A percentile compares a stretch with the other conserved stretches of the same genome.
Evolutionary conservation across 2,888 invertebrate genomes (phyloP).

Genomic region (Cryptocephalus primarius): DNA sequence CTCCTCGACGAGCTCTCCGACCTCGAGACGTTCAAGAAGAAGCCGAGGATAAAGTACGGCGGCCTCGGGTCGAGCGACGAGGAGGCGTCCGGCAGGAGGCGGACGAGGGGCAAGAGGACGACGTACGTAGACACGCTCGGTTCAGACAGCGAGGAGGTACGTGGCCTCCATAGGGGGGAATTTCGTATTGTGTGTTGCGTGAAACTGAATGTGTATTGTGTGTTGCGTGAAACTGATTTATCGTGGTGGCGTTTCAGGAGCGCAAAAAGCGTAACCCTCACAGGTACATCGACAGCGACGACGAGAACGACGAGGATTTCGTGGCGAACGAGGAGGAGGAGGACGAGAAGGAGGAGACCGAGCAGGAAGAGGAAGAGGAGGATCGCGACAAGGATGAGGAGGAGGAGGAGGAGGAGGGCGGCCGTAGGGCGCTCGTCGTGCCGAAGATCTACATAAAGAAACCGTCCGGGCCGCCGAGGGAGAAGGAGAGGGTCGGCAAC

Average conservation of each 20-base stretch:
- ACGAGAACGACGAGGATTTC: constrained; percentile 42
- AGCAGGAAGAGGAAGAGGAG: constrained; percentile 14
- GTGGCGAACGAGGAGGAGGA: constrained; percentile 38
- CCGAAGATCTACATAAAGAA: constrained; percentile 23
- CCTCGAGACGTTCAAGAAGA: constrained; percentile 23
- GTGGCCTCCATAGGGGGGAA: too few relatives aligned
- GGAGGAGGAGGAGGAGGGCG: constrained; percentile 13
- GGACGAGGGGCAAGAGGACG: constrained; percentile 63
- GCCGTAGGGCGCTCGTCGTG: constrained; percentile 16
- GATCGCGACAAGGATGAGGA: constrained; percentile 13
- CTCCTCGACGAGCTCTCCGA: constrained; percentile 14
- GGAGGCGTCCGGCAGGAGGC: constrained; percentile 44
- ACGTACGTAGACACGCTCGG: constrained; percentile 67
- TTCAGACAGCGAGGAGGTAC: constrained; percentile 67
- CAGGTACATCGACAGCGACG: constrained; percentile 38
- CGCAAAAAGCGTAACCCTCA: constrained; percentile 34
- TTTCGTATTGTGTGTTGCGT: too few relatives aligned
- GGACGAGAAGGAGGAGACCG: constrained; percentile 32
- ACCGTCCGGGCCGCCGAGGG: constrained; percentile 9
- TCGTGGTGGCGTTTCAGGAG: constrained; percentile 35
- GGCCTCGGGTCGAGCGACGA: constrained; percentile 42
- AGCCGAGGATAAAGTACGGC: constrained; percentile 45
- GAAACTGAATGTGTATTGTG: too few relatives aligned
- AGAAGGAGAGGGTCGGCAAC: constrained; percentile 9
- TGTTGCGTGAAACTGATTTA: too few relatives aligned